Evolutionary conservation across 2,113 vertebrate species (phyloP), one percentile per base, ranked within the genome.

Genomic region (Xyrauchen texanus): DNA sequence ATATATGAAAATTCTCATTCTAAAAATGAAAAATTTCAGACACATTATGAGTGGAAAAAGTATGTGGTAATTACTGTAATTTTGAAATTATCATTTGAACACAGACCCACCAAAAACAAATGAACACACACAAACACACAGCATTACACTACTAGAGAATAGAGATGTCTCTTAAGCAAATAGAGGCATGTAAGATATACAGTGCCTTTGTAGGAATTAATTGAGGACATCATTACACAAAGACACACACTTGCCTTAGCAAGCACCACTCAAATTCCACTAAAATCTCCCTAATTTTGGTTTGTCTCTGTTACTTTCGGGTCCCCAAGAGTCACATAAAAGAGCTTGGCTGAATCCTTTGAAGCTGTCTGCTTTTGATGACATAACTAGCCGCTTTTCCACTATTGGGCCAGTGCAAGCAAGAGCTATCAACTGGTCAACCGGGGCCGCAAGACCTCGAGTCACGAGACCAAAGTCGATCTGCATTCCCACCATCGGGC

Each of bases 201-300:
- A 63, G 73, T 77, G 74, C 75, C 66, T 57, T 83, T 75, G 82
- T 80, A 83, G 79, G 68, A 85, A 82, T 83, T 83, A 85, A 85
- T 82, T 82, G 81, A 87, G 83, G 83, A 81, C 81, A 86, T 84
- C 81, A 86, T 76, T 70, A 84, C 81, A 75, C 64, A 72, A 83
- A 34, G 21, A 34, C 21, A 34, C 21, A 34, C 21, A 34, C 21
- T 34, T 34, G 21, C 21, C 21, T 34, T 34, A 34, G 21, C 21
- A 34, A 34, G 21, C 21, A 34, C 21, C 1, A 34, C 47, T 49
- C 1, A 49, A 49, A 49, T 3, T 49, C 8, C 47, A 49, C 8
- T 49, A 49, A 49, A 49, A 49, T 8, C 47, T n/a, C 13, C 7
- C 13, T 58, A 6, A 7, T 15, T 6, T 15, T 13, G 13, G 55